These are phyloP conservation scores for Jordanella pulchra DNA, from an alignment of 2,797 vertebrate genomes.

Conservation along the genomic window DNA sequence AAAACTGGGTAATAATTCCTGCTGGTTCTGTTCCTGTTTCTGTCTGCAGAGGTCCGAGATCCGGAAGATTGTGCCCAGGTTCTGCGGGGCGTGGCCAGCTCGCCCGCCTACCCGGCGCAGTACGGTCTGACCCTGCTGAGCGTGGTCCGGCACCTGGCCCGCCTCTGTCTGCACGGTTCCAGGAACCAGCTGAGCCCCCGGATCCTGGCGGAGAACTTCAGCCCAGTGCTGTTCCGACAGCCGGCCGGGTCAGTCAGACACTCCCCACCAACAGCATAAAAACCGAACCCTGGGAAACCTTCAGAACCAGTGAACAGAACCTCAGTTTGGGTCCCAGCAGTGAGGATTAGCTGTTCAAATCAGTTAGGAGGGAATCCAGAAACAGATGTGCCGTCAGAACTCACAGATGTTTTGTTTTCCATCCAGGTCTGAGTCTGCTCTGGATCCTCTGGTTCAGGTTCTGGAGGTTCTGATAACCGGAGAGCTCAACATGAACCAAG, in stretches of 20 bases:
- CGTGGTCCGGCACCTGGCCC: conserved; percentile 88
- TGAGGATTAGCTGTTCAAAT: too few relatives aligned
- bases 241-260: conserved; percentile 72
- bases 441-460: conserved; percentile 85
- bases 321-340: too few relatives aligned
- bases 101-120: conserved; percentile 84
- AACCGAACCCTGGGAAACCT: too few relatives aligned
- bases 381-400: background rate
- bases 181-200: conserved; percentile 84
- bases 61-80: conserved; percentile 86
- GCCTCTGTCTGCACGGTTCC: conserved; percentile 80
- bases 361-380: background rate
- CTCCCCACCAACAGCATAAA: fast-evolving
- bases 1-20: too few relatives aligned
- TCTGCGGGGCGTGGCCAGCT: conserved; percentile 83
- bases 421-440: conserved; percentile 81
- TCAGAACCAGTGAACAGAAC: background rate
- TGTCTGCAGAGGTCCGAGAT: conserved; percentile 82
- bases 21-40: background rate
- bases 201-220: conserved; percentile 85
- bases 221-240: conserved; percentile 86
- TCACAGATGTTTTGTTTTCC: background rate
- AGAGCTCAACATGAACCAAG: conserved; percentile 89
- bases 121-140: conserved; percentile 89
- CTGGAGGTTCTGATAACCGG: conserved; percentile 88